A percentile compares a stretch with the other conserved stretches of the same genome.
Evolutionary conservation across 2,113 vertebrate species (phyloP).

Genomic region (Herpetotheres cachinnans): DNA sequence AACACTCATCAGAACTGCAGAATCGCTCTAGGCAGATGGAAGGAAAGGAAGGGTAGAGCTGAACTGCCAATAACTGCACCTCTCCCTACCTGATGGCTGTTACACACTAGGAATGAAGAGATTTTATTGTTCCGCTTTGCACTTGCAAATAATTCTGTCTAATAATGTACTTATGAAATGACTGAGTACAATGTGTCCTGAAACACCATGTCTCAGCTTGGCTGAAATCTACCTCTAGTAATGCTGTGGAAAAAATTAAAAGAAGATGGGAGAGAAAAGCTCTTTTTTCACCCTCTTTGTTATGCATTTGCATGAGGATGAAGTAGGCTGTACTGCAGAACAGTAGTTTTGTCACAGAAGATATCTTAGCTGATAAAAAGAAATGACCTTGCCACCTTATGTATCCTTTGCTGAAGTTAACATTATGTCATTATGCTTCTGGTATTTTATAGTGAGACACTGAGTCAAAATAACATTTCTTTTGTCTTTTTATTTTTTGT

Average conservation of each 20-base stretch:
- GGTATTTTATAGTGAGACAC: neutral
- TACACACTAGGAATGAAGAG: neutral
- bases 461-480: constrained; percentile 15
- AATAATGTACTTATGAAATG: neutral
- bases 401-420: constrained; percentile 40
- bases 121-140: neutral
- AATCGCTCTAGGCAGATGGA: neutral
- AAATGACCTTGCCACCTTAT: constrained; percentile 55
- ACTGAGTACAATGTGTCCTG: neutral
- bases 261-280: neutral
- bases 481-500: constrained; percentile 44
- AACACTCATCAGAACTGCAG: neutral
- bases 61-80: neutral
- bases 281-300: neutral
- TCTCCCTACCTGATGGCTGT: neutral
- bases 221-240: neutral
- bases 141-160: neutral
- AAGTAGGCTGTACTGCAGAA: constrained; percentile 19
- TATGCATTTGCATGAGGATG: constrained; percentile 34
- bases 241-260: neutral
- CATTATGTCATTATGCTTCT: constrained; percentile 28
- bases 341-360: constrained; percentile 28
- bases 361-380: constrained; percentile 33
- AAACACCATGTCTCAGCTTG: neutral
- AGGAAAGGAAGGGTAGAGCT: neutral